phyloP scores from a whole-genome alignment of 2,888 invertebrate genomes.

The Cartodere bifasciata region DNA sequence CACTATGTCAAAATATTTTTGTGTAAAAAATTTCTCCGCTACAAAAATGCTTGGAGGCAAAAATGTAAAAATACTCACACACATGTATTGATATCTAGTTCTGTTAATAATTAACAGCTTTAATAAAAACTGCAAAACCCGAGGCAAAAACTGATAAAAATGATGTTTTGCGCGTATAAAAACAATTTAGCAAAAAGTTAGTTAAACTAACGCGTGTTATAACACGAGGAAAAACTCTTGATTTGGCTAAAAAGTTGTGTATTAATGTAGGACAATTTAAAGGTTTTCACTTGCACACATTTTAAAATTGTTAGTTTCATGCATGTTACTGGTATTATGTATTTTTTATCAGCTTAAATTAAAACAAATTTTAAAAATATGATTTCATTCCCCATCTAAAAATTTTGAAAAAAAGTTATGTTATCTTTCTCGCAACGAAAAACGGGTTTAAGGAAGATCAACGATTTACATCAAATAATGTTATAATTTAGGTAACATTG shows the following conservation, averaged over 20 bases:
- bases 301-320: conserved; percentile 10
- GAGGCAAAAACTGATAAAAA: too few species aligned
- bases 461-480: too few species aligned
- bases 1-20: conserved; percentile 22
- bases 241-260: conserved; percentile 19
- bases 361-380: conserved; percentile 1
- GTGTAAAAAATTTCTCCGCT: conserved; percentile 31
- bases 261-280: conserved; percentile 15
- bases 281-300: conserved; percentile 17
- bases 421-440: too few species aligned
- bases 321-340: background rate
- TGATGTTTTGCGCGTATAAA: too few species aligned
- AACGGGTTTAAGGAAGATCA: too few species aligned
- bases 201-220: too few species aligned
- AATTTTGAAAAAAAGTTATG: too few species aligned
- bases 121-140: too few species aligned
- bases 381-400: too few species aligned
- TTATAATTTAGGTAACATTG: too few species aligned
- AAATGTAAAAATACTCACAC: conserved; percentile 43
- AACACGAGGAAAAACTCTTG: too few species aligned
- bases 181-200: too few species aligned
- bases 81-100: conserved; percentile 50
- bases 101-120: conserved; percentile 14
- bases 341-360: conserved; percentile 1
- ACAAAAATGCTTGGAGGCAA: conserved; percentile 38